phyloP scores from a whole-genome alignment of 92 coral and sea anemone genomes.

The Palythoa heliodiscus region DNA sequence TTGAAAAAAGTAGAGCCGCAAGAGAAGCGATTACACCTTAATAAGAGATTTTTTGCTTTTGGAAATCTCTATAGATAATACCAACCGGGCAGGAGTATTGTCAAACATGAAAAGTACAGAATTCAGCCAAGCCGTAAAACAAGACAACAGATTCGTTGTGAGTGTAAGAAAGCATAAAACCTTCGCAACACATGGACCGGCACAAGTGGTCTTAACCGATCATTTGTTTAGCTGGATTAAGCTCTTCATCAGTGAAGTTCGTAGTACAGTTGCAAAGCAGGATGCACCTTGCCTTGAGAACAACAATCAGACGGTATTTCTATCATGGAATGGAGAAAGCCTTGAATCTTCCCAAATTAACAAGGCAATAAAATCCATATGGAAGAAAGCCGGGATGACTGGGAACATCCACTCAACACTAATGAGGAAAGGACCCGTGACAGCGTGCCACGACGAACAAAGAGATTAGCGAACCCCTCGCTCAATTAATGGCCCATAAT shows the following conservation, averaged over 20 bases:
- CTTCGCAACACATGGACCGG: slow-evolving; percentile 60
- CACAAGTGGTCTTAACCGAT: slow-evolving; percentile 51
- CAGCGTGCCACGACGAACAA: slow-evolving; percentile 26
- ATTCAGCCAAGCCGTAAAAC: slow-evolving; percentile 28
- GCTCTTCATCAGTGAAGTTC: slow-evolving; percentile 31
- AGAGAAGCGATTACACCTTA: slow-evolving; percentile 58
- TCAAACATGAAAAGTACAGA: slow-evolving; percentile 63
- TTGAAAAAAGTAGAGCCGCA: slow-evolving; percentile 55
- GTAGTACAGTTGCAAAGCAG: slow-evolving; percentile 39
- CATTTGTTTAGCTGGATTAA: slow-evolving; percentile 54
- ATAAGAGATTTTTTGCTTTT: slow-evolving; percentile 63
- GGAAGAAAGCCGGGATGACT: slow-evolving; percentile 59
- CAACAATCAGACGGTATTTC: slow-evolving; percentile 40
- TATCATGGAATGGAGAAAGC: slow-evolving; percentile 57
- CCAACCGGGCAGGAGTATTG: slow-evolving; percentile 63
- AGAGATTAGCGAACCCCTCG: slow-evolving; percentile 36
- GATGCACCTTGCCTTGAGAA: background rate
- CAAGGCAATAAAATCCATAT: slow-evolving; percentile 36
- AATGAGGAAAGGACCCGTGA: slow-evolving; percentile 25
- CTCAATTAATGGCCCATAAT: slow-evolving; percentile 45
- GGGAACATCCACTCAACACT: slow-evolving; percentile 16
- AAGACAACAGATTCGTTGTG: slow-evolving; percentile 48
- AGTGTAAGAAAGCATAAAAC: slow-evolving; percentile 65
- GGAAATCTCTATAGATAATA: slow-evolving; percentile 65
- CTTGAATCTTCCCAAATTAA: slow-evolving; percentile 58